Evolutionary conservation across 2,888 invertebrate species (phyloP), one percentile per base, ranked within the genome.

Genomic region (Isotomurus palustris): DNA sequence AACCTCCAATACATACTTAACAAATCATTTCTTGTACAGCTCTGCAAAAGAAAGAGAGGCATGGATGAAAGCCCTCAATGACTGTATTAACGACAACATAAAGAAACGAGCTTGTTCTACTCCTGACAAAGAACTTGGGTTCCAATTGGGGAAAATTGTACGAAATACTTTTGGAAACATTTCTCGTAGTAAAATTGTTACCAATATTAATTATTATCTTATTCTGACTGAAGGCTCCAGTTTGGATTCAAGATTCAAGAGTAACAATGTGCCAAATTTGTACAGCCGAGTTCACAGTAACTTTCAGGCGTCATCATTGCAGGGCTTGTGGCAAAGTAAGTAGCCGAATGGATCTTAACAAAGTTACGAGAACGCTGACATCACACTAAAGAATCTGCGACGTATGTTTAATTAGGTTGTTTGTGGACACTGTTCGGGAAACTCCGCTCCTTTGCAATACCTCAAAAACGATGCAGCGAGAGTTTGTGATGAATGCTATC

Each of bases 181-280:
- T 8, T 32, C 14, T 32, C 14, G 14, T 32, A 10, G 32, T 32
- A 10, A 10, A 32, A 14, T 52, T 32, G 22, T 27, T 28, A 51
- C 40, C 48, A n/a, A 53, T 54, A 14, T 40, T 19, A 27, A 10
- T 32, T 8, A 10, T 8, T 32, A 32, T 32, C 8, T 10, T 29
- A 2, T 27, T 21, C 53, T 52, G n/a, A 41, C 45, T 28, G 43
- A 45, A 76, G 73, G 81, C 81, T 17, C 82, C 82, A 1, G 76
- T 81, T 21, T 82, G 82, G 82, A 77, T 81, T 36, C 81, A 79
- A 17, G 82, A 82, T 71, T 74, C 76, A n/a, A 73, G 81, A 29
- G 82, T 82, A 2, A 82, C 83, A 2, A 82, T 82, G 78, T 84
- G 84, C 71, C 83, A 83, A 77, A 73, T 80, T 27, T 85, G 84